Base-by-base conservation (phyloP, 2,797 vertebrate species). In the Ctenochaetus hawaiiensis region DNA sequence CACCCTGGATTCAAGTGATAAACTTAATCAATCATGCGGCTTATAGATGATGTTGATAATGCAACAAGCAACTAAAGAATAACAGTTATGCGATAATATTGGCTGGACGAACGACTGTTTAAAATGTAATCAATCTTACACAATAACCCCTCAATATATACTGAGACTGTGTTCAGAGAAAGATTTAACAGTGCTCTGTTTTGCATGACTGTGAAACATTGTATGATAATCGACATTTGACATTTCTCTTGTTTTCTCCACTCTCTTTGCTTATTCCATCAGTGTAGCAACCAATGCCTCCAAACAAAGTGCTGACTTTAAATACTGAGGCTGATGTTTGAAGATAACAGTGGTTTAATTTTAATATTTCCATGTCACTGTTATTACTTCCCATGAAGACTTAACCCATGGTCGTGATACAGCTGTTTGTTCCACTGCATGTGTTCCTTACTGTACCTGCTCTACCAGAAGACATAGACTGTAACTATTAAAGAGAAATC, bases 1-100 rank as follows among this genome's bases (percentile, higher is more conserved):
- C 53, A 37, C 30, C 26, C 78, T 80, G 78, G 49, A 72, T 72
- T 11, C 59, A 65, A 57, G 57, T 23, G 78, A 89, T 83, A 87
- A 83, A 70, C 74, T 67, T 9, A 74, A 63, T 68, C 82, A 80
- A 51, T 91, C 47, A 57, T 53, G 41, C 13, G 60, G 37, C 54
- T 63, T 34, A 30, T 45, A 70, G 77, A 75, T 62, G 37, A 34
- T 47, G 61, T 20, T 54, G 52, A 84, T 70, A 63, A 58, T 58
- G 73, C 60, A 30, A 56, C 61, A 72, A 34, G 34, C 26, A 37
- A 20, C 13, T 34, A 23, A 64, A 67, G 22, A 26, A 47, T 49
- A 62, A 60, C 12, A 59, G 22, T 59, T 17, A 51, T 5, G 61
- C 20, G 11, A 60, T n/a, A 45, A 45, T 6, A 45, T 47, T 58